Conservation (phyloP, 2,888 invertebrate species). For the Hylaea fasciaria region DNA sequence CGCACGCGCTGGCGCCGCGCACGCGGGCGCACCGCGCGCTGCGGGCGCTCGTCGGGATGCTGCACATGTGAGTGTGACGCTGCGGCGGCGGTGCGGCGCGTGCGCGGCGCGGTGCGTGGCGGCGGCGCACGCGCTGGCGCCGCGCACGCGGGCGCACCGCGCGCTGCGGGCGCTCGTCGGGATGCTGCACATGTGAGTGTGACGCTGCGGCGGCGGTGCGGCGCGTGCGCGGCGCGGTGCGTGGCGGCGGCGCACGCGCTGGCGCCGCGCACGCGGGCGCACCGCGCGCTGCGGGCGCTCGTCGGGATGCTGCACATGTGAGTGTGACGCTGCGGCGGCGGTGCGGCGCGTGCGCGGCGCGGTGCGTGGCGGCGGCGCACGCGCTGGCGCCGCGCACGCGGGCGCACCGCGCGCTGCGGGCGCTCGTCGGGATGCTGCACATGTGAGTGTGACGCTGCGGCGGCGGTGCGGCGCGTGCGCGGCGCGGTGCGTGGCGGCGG, state of each 20-base stretch:
- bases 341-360: conserved; percentile 56
- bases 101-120: conserved; percentile 66
- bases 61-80: conserved; percentile 62
- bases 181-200: no score
- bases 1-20: conserved; percentile 58
- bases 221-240: no score
- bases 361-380: conserved; percentile 66
- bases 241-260: no score
- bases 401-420: conserved; percentile 55
- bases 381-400: conserved; percentile 52
- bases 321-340: no score
- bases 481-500: conserved; percentile 63
- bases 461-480: conserved; percentile 65
- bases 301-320: no score
- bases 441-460: conserved; percentile 52
- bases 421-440: conserved; percentile 64
- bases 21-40: conserved; percentile 50
- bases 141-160: no score
- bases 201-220: conserved; percentile 42
- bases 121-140: no score
- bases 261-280: no score
- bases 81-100: conserved; percentile 65
- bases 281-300: no score
- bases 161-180: no score
- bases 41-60: conserved; percentile 60